These are phyloP conservation scores for Dastarcus helophoroides DNA, from an alignment of 2,888 invertebrate genomes.

Conservation along the genomic window DNA sequence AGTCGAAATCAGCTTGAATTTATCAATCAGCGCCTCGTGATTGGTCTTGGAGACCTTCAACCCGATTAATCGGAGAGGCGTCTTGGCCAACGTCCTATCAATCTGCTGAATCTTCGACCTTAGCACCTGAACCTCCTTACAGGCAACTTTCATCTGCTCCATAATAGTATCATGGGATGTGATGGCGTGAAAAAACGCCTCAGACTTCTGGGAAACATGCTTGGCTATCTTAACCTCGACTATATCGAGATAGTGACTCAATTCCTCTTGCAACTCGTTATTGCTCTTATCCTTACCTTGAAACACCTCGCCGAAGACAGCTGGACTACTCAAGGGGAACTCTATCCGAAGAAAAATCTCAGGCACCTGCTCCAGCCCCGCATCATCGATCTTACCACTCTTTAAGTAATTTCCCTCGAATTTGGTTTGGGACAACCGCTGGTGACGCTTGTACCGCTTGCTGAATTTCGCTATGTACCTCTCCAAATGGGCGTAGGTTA, in stretches of 20 bases:
- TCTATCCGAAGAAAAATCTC: conserved; percentile 72
- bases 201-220: conserved; percentile 89
- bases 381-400: conserved; percentile 25
- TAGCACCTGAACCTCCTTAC: conserved; percentile 60
- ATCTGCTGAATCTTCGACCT: conserved; percentile 66
- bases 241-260: conserved; percentile 89
- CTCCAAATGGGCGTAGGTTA: conserved; percentile 76
- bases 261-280: conserved; percentile 71
- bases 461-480: conserved; percentile 71
- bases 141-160: conserved; percentile 82
- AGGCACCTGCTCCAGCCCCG: conserved; percentile 61
- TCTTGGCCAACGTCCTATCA: conserved; percentile 66
- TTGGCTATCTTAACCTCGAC: conserved; percentile 89
- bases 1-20: conserved; percentile 83
- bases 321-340: conserved; percentile 66
- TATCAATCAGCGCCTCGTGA: conserved; percentile 53
- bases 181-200: conserved; percentile 97
- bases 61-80: conserved; percentile 67
- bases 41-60: conserved; percentile 55
- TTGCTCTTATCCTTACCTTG: conserved; percentile 48
- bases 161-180: conserved; percentile 95
- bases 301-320: conserved; percentile 78
- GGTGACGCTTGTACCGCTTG: conserved; percentile 52
- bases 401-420: conserved; percentile 16
- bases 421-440: conserved; percentile 36